A percentile compares a stretch with the other conserved stretches of the same genome.
Conservation (phyloP, 2,888 invertebrate species). For the Nemotelus pantherinus region DNA sequence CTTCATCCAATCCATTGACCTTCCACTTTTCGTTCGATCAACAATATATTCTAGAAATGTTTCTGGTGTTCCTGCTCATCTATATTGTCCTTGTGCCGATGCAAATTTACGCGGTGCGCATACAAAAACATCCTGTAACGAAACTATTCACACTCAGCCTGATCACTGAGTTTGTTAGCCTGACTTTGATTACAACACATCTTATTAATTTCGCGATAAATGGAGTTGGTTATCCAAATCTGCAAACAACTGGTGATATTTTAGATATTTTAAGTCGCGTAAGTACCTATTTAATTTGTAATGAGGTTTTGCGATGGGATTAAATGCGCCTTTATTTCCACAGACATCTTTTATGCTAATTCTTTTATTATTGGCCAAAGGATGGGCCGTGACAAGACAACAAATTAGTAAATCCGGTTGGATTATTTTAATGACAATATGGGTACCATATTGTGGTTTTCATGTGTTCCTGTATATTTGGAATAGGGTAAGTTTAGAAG, state of each 20-base stretch:
- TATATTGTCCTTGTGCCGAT: conserved; percentile 88
- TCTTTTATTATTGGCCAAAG: conserved; percentile 90
- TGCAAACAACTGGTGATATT: conserved; percentile 90
- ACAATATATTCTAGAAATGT: conserved; percentile 91
- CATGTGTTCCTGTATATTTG: conserved; percentile 93
- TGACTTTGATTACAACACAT: conserved; percentile 88
- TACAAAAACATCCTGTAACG: conserved; percentile 91
- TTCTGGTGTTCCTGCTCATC: conserved; percentile 85
- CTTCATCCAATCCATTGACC: conserved; percentile 85
- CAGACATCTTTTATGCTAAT: conserved; percentile 95
- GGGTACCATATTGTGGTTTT: conserved; percentile 91
- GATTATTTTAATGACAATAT: conserved; percentile 70
- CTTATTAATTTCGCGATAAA: conserved; percentile 90
- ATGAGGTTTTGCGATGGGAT: conserved; percentile 8
- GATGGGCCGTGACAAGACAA: conserved; percentile 93
- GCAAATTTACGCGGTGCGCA: conserved; percentile 89
- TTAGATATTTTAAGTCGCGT: conserved; percentile 91
- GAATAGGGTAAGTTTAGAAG: conserved; percentile 82
- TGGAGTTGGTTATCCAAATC: conserved; percentile 84
- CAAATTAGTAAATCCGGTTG: conserved; percentile 86
- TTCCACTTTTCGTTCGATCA: conserved; percentile 97
- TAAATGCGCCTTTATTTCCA: conserved; percentile 51
- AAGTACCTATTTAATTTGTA: conserved; percentile 60
- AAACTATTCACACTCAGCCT: conserved; percentile 89
- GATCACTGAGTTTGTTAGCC: conserved; percentile 83